Evolutionary conservation across 35 echinoderm and acorn worm genomes (phyloP).

Genomic region (Lytechinus variegatus): DNA sequence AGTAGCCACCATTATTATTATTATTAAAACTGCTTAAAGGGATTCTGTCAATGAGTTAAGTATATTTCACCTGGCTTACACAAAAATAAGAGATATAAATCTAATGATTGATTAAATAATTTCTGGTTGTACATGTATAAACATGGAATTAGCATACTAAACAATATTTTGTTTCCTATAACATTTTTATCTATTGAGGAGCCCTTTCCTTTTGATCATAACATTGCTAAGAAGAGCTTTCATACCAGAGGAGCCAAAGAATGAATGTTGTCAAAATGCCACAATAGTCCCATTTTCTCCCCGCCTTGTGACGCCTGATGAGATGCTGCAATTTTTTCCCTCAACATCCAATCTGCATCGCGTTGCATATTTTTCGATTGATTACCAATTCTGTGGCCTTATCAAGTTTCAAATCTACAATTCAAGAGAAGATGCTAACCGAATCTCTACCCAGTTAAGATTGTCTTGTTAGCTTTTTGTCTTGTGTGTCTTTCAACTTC

Average conservation of each 20-base stretch:
- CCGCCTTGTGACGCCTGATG: background rate
- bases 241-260: background rate
- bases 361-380: slow-evolving; percentile 25
- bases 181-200: background rate
- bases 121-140: no score
- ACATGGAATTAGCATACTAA: no score
- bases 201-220: background rate
- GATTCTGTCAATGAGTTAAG: no score
- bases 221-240: background rate
- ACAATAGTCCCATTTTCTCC: background rate
- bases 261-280: background rate
- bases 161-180: no score
- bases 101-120: no score
- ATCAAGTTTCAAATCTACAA: slow-evolving; percentile 44
- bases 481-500: background rate
- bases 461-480: background rate
- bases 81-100: no score
- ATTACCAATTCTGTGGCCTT: slow-evolving; percentile 33
- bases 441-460: background rate
- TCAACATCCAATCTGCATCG: slow-evolving; percentile 19
- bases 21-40: no score
- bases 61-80: no score
- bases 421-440: slow-evolving; percentile 20
- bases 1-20: no score
- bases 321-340: background rate